Base-by-base conservation (phyloP, 2,797 vertebrate species). In the Lepilemur ruficaudatus region DNA sequence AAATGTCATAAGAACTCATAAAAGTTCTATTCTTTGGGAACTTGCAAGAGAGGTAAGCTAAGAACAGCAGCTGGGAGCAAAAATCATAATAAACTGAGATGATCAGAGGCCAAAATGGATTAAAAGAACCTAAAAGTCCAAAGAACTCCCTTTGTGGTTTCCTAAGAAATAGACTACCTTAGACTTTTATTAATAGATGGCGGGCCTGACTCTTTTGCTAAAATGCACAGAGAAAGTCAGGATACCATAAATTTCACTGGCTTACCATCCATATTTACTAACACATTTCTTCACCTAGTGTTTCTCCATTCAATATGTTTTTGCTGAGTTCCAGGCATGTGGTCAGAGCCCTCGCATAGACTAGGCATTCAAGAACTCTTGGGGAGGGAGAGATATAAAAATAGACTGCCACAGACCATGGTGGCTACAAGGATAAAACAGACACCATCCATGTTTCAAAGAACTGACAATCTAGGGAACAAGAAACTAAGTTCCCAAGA, bases 51-150 rank as follows among this genome's bases (percentile, higher is more conserved):
- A 83, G 35, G 22, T 28, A 75, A 75, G 48, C 28, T 87, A 82
- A 83, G 57, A 97, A 86, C 17, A 91, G 59, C 32, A 92, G 35
- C 30, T 59, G 30, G 41, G 81, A 67, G 75, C 17, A 93, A 65
- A 95, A 79, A 88, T 69, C 73, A 76, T 94, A 73, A 89, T 43
- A 70, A 55, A 75, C n/a, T 81, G 43, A 87, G 73, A 57, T 76
- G 75, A 86, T 63, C 57, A 89, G 69, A 89, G 41, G 32, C 20
- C 78, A 83, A 90, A 70, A 75, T 81, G 61, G 50, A n/a, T 94
- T 87, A 57, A 97, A 93, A 84, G 32, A 91, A 84, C 23, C 32
- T 55, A 87, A 67, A 87, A 73, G 85, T 88, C 82, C 38, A 72
- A 75, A 94, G 61, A 63, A 52, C 18, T 57, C 59, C 59, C 22